Percentiles rank a stretch among this genome's conserved stretches.
Evolutionary conservation across 2,888 invertebrate species (phyloP).

Genomic region (Muschampia plurimacula): DNA sequence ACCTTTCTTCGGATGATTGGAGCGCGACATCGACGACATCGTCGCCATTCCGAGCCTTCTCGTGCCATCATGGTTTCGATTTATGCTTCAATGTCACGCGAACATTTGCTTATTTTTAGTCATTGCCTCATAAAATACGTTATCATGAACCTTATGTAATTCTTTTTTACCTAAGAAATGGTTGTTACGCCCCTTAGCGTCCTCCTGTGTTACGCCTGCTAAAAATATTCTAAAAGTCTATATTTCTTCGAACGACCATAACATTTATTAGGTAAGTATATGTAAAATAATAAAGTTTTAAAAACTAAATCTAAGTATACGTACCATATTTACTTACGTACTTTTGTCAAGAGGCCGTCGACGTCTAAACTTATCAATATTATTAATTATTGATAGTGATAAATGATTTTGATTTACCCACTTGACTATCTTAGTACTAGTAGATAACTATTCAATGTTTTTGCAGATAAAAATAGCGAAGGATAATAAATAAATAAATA

Average conservation of each 20-base stretch:
- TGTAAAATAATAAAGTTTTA: background rate
- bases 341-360: background rate
- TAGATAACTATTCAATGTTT: background rate
- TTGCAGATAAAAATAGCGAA: background rate
- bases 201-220: background rate
- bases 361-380: slow-evolving; percentile 7
- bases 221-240: no score
- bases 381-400: background rate
- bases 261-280: background rate
- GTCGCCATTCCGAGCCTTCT: slow-evolving; percentile 56
- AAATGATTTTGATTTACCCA: slow-evolving; percentile 3
- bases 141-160: background rate
- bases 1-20: slow-evolving; percentile 58
- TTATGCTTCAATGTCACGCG: slow-evolving; percentile 48
- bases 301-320: background rate
- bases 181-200: background rate
- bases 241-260: no score
- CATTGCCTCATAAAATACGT: slow-evolving; percentile 2
- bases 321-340: background rate
- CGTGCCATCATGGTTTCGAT: slow-evolving; percentile 63
- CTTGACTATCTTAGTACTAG: background rate
- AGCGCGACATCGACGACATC: slow-evolving; percentile 52
- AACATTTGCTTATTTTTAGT: slow-evolving; percentile 39
- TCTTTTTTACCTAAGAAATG: background rate
- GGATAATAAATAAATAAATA: no score